Base-by-base conservation (phyloP, 2,888 invertebrate genomes). In the Rhagonycha fulva region DNA sequence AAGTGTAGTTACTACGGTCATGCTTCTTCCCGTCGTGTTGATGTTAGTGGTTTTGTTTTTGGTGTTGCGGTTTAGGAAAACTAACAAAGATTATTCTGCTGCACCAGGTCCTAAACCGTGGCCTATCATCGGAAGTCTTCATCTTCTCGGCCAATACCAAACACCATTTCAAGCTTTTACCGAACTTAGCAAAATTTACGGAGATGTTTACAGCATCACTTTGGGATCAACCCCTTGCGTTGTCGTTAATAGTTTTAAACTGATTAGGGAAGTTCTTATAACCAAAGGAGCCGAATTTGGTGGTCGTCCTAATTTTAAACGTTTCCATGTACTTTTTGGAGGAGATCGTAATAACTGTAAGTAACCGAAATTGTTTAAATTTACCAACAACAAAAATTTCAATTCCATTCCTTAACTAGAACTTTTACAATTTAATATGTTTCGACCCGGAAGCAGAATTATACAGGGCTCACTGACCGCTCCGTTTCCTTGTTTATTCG, bases 341-440 rank as follows among this genome's bases (percentile, higher is more conserved):
- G 95, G 95, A 32, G 94, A 96, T 87, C 89, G 95, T 73, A 95
- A 95, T 87, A 95, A 96, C 86, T 96, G 96, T 96, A 88, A 95
- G 96, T 93, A 87, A 78, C 73, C 32, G n/a, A 32, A 32, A 24
- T 68, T 62, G 32, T 66, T 66, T 24, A 1, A 66, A 24, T 66
- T 24, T n/a, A 24, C 0, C 9, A 66, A n/a, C 3, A 26, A 66
- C n/a, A 66, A 24, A 32, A 7, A n/a, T n/a, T 47, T 47, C 47
- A 47, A 47, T n/a, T 47, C 47, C 47, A 47, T 19, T 30, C 62
- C 7, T 71, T 14, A 71, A 71, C 32, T 11, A 63, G 47, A 26
- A 19, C 19, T 62, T 72, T 11, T 19, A 47, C 66, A 72, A 28
- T 60, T 72, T 26, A 70, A 70, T 70, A 60, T 32, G 60, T 32